Conservation (phyloP, 2,888 invertebrate genomes). For the Mythimna vitellina region DNA sequence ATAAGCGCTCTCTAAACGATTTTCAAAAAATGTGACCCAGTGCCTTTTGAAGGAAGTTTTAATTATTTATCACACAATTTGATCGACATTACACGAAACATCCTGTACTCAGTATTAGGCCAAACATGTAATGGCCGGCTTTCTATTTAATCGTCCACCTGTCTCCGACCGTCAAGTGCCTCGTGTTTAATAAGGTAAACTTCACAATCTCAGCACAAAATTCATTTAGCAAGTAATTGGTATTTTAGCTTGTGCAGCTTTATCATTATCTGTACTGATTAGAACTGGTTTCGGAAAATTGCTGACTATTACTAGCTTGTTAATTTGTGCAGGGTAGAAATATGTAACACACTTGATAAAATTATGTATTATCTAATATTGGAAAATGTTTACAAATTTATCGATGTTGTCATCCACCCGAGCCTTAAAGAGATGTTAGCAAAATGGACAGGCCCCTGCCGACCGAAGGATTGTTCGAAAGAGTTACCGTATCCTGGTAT, state of each 20-base stretch:
- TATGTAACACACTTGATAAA: conserved; percentile 10
- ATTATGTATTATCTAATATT: not conserved
- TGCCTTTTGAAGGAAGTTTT: conserved; percentile 19
- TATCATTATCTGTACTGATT: conserved; percentile 29
- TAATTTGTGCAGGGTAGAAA: conserved; percentile 1
- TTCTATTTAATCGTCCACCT: conserved; percentile 62
- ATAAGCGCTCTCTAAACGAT: too few relatives aligned
- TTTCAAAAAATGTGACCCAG: conserved; percentile 4
- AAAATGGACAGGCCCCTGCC: too few relatives aligned
- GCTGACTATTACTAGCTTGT: conserved; percentile 10
- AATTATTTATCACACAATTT: conserved; percentile 34
- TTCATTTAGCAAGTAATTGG: conserved; percentile 47
- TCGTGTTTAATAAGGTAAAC: conserved; percentile 51
- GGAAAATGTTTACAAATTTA: not conserved
- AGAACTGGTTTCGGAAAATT: conserved; percentile 28
- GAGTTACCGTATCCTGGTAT: too few relatives aligned
- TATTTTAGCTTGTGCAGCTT: conserved; percentile 14
- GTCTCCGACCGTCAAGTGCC: conserved; percentile 39
- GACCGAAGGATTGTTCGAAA: too few relatives aligned
- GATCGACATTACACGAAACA: conserved; percentile 37
- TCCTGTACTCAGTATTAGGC: conserved; percentile 42
- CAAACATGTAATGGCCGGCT: conserved; percentile 52
- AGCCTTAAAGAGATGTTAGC: too few relatives aligned
- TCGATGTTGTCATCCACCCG: too few relatives aligned
- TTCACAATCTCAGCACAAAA: conserved; percentile 26